A percentile compares a stretch with the other conserved stretches of the same genome.
These are phyloP conservation scores for Patella caerulea DNA, from an alignment of 2,888 invertebrate genomes.

Conservation along the genomic window DNA sequence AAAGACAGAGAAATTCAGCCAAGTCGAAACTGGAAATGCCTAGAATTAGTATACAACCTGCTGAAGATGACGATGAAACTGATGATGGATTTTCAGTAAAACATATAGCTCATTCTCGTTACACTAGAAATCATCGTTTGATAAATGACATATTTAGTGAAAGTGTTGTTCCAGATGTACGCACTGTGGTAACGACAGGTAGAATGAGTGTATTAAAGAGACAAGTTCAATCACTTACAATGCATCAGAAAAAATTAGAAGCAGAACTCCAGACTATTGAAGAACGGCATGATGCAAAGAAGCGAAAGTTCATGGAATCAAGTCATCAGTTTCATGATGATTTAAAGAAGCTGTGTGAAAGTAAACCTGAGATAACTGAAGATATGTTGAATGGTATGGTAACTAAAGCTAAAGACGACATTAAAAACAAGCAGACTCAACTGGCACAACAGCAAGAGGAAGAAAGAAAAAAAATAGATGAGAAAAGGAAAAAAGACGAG, in stretches of 20 bases:
- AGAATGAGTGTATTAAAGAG: slow-evolving; percentile 90
- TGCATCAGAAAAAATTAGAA: slow-evolving; percentile 94
- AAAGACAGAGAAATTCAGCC: neutral
- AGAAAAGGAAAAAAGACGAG: slow-evolving; percentile 23
- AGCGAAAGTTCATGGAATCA: slow-evolving; percentile 92
- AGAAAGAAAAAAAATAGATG: slow-evolving; percentile 42
- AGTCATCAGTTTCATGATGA: slow-evolving; percentile 95
- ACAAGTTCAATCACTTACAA: slow-evolving; percentile 95
- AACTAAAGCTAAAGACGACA: slow-evolving; percentile 74
- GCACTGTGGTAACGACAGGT: slow-evolving; percentile 88
- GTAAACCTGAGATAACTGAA: slow-evolving; percentile 75
- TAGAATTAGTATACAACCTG: slow-evolving; percentile 95
- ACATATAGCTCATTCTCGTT: slow-evolving; percentile 94
- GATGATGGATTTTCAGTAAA: slow-evolving; percentile 96
- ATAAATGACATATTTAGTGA: slow-evolving; percentile 99
- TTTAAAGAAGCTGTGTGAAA: slow-evolving; percentile 77
- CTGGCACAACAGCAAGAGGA: slow-evolving; percentile 55
- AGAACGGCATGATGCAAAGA: slow-evolving; percentile 96
- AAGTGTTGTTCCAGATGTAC: slow-evolving; percentile 95
- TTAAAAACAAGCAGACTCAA: slow-evolving; percentile 61
- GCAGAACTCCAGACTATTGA: slow-evolving; percentile 95
- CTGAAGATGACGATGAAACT: slow-evolving; percentile 95
- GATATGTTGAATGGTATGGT: slow-evolving; percentile 93
- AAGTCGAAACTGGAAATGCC: slow-evolving; percentile 68
- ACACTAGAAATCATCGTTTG: slow-evolving; percentile 93